Evolutionary conservation across 2,113 vertebrate genomes (phyloP), one percentile per base, ranked within the genome.

Genomic region (Cebidichthys violaceus): DNA sequence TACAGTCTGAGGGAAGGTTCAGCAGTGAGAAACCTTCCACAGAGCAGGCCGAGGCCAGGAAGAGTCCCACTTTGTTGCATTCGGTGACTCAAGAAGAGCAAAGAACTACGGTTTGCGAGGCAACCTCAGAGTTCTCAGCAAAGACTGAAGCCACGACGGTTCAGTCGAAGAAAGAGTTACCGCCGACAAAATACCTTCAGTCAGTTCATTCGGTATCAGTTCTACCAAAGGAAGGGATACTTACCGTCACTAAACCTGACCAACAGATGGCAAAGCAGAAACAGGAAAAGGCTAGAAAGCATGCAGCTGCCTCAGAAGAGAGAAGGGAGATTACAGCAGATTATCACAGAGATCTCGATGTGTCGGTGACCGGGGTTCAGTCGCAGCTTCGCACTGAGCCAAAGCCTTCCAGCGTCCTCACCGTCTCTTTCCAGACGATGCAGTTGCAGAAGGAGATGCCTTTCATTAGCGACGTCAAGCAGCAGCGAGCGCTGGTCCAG

Each of bases 151-250:
- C 67, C 0, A 45, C 86, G 18, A 88, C 54, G 3, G 10, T 93
- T 69, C 88, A 94, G 64, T 79, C 92, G 2, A 6, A 14, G 27
- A 93, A 93, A 86, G 95, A 97, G 69, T 67, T 75, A 6, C 54
- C 47, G 9, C 61, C 87, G 10, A 45, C 52, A 13, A 84, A 95
- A 78, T 89, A 95, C 72, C 90, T 95, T n/a, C 96, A 96, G 43
- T 87, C 22, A 0, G 70, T 88, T 60, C 84, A 95, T 24, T 59
- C 33, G 20, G 74, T 86, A 20, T 29, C 86, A 0, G 47, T 93
- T n/a, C 87, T 97, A 60, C 77, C 88, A 11, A 97, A 96, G 74
- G 97, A 98, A 88, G 94, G 90, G 0, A 9, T 88, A 2, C 74
- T 96, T 52, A 60, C 47, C 18, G 31, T 90, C 61, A 92, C 89